Conservation (phyloP, 2,888 invertebrate species). For the Muschampia plurimacula region DNA sequence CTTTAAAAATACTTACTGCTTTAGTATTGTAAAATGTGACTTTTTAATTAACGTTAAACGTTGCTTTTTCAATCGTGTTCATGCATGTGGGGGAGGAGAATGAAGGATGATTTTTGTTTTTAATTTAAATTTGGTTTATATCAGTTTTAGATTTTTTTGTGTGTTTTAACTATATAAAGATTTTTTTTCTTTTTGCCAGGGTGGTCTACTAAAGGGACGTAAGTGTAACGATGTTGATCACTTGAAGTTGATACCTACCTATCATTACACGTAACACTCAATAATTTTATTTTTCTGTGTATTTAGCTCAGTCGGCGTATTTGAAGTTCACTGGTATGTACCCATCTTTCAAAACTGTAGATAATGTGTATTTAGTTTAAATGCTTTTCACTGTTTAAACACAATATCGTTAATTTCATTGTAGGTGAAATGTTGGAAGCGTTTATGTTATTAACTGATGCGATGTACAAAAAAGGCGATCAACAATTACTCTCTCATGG, state of each 20-base stretch:
- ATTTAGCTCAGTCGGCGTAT: slow-evolving; percentile 65
- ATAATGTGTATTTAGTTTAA: too few species aligned
- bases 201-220: slow-evolving; percentile 55
- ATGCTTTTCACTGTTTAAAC: neutral
- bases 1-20: neutral
- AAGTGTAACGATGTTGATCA: slow-evolving; percentile 34
- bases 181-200: slow-evolving; percentile 56
- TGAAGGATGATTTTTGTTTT: slow-evolving; percentile 64
- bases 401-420: slow-evolving; percentile 4
- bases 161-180: neutral
- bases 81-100: slow-evolving; percentile 65
- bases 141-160: neutral
- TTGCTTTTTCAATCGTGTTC: slow-evolving; percentile 61
- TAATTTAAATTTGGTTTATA: neutral
- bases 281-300: slow-evolving; percentile 41
- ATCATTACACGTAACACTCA: neutral
- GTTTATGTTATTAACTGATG: slow-evolving; percentile 62
- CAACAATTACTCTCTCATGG: slow-evolving; percentile 59
- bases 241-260: neutral
- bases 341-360: neutral
- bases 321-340: slow-evolving; percentile 63
- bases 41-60: slow-evolving; percentile 20
- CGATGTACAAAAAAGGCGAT: slow-evolving; percentile 65
- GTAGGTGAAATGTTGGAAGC: slow-evolving; percentile 69
- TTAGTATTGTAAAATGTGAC: neutral